A percentile compares a stretch with the other conserved stretches of the same genome.
These are phyloP conservation scores for Centropyge bicolor DNA, from an alignment of 2,797 vertebrate species.

Conservation along the genomic window DNA sequence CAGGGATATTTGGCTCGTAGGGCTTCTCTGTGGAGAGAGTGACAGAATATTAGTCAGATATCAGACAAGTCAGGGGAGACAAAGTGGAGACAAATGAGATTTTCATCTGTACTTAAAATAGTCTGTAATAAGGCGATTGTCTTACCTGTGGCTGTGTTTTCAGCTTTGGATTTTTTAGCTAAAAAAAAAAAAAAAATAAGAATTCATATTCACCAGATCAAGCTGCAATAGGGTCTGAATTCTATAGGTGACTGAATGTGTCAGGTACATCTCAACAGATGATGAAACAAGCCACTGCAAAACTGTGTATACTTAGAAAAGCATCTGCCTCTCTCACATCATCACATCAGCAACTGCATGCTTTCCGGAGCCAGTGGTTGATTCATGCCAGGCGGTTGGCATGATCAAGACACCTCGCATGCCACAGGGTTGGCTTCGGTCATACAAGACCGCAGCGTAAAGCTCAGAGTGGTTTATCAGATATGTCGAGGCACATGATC, in stretches of 20 bases:
- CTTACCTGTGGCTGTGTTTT: slow-evolving; percentile 62
- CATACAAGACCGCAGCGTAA: background rate
- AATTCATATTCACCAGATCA: background rate
- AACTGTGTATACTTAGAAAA: slow-evolving; percentile 69
- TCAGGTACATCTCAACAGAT: slow-evolving; percentile 37
- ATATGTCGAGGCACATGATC: slow-evolving; percentile 17
- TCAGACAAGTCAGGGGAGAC: slow-evolving; percentile 4
- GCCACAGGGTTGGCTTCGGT: slow-evolving; percentile 30
- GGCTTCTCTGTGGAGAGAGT: slow-evolving; percentile 61
- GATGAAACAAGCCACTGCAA: slow-evolving; percentile 46
- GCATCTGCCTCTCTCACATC: slow-evolving; percentile 70
- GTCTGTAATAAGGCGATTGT: background rate
- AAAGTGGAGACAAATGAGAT: background rate
- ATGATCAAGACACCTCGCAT: slow-evolving; percentile 54
- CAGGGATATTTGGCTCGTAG: slow-evolving; percentile 75
- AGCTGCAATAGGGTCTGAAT: background rate
- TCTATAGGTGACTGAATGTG: background rate
- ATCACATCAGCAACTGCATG: slow-evolving; percentile 49
- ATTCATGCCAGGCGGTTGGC: slow-evolving; percentile 56
- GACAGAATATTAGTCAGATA: slow-evolving; percentile 2
- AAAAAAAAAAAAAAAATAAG: background rate
- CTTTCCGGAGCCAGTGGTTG: slow-evolving; percentile 50
- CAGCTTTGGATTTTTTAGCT: slow-evolving; percentile 63
- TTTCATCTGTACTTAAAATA: background rate
- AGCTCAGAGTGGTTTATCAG: slow-evolving; percentile 30